These are phyloP conservation scores for Leuciscus idus DNA, from an alignment of 2,113 vertebrate genomes.

Conservation along the genomic window DNA sequence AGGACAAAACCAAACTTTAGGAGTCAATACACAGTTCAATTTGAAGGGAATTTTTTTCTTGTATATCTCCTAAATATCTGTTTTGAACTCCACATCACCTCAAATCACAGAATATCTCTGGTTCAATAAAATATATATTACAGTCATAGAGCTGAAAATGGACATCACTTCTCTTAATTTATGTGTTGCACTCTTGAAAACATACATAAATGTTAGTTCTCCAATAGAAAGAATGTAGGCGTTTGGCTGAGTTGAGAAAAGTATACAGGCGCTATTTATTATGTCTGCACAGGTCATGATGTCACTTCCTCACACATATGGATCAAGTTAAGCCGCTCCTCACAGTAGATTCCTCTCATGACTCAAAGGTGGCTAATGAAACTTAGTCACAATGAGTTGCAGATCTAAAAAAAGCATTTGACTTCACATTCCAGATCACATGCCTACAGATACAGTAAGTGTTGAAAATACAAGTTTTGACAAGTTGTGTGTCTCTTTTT, in stretches of 20 bases:
- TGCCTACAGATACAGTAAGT: neutral
- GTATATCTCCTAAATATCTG: neutral
- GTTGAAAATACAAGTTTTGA: neutral
- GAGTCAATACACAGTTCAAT: neutral
- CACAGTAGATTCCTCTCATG: neutral
- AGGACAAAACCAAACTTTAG: neutral
- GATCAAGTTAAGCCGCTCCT: slow-evolving; percentile 9
- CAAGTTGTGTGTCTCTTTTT: neutral
- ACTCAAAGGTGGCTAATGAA: neutral
- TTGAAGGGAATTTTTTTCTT: neutral
- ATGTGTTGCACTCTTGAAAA: neutral
- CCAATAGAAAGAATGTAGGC: neutral
- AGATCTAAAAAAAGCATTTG: neutral
- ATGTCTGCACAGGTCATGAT: slow-evolving; percentile 5
- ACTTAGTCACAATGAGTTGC: neutral
- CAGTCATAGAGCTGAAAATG: neutral
- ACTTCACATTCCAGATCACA: neutral
- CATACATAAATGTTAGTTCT: neutral
- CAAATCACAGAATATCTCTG: neutral
- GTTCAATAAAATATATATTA: neutral
- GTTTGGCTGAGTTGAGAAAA: neutral
- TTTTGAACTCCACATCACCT: too few species aligned
- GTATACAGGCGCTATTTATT: neutral
- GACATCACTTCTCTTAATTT: neutral
- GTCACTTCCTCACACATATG: slow-evolving; percentile 32